Percentiles rank a stretch among this genome's conserved stretches.
Conservation (phyloP, 2,888 invertebrate genomes). For the Syrphus vitripennis region DNA sequence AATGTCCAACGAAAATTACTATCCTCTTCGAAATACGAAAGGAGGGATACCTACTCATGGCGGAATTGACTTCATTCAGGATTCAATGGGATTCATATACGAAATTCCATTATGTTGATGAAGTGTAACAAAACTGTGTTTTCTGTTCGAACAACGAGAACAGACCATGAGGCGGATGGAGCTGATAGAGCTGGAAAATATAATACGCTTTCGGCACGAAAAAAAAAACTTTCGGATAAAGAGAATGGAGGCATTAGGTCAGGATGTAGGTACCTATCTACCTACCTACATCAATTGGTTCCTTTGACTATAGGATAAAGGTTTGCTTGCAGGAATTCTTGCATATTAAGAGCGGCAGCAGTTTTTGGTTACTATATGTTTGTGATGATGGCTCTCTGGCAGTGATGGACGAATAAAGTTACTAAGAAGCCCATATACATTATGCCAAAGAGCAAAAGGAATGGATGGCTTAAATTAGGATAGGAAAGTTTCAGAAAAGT, state of each 20-base stretch:
- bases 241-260: slow-evolving; percentile 15
- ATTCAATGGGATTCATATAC: slow-evolving; percentile 62
- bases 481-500: background rate
- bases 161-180: background rate
- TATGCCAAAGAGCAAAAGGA: background rate
- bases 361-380: background rate
- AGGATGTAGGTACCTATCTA: slow-evolving; percentile 8
- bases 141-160: slow-evolving; percentile 44
- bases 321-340: background rate
- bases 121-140: slow-evolving; percentile 69
- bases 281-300: background rate
- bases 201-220: slow-evolving; percentile 20
- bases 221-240: background rate
- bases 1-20: slow-evolving; percentile 50
- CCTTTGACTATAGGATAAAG: background rate
- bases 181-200: background rate
- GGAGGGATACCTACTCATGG: background rate
- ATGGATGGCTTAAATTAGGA: background rate
- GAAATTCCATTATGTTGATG: slow-evolving; percentile 70
- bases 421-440: background rate
- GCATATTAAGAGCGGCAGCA: background rate
- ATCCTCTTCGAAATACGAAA: background rate
- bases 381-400: background rate
- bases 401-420: background rate
- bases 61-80: background rate